Evolutionary conservation across 2,888 invertebrate genomes (phyloP), one percentile per base, ranked within the genome.

Genomic region (Cephalotes varians): DNA sequence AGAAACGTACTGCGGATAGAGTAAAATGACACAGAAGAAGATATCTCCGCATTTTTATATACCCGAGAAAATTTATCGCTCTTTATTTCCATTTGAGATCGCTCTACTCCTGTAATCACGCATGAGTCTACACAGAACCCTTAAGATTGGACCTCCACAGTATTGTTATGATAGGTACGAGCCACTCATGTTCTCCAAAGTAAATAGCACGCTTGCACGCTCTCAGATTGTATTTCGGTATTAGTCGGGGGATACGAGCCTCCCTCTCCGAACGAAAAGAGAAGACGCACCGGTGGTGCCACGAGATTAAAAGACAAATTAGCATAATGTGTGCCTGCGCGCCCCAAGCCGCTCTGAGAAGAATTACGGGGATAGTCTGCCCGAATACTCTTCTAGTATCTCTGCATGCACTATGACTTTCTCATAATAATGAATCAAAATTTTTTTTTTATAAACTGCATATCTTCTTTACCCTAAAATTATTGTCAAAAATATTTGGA

Each of bases 281-380:
- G 76, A 83, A 83, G 83, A 83, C 80, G 76, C 82, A 82, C 82
- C 80, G 83, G 82, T 87, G 91, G 90, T 90, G 91, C 90, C 91
- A 90, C 85, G 92, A 93, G 93, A 93, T 93, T 94, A 93, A 94
- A 93, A 93, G 92, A 90, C 89, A 92, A 93, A 94, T 94, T 93
- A 93, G 93, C 93, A 93, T 93, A 93, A 93, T 92, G 92, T 90
- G 90, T 91, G 89, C 91, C 91, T 90, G 90, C 90, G 88, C 86
- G 85, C 58, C 86, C 76, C 79, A 54, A 56, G 67, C 69, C 73
- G 71, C 81, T 81, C 79, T 81, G 25, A 74, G 79, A 60, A 76
- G 81, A 82, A 77, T 82, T 84, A 80, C 77, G 76, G 81, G 85
- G 84, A 81, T 76, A 77, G 84, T 80, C 79, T 62, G 56, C 67